Conservation (phyloP, 2,888 invertebrate genomes). For the Nemapogon koenigi region DNA sequence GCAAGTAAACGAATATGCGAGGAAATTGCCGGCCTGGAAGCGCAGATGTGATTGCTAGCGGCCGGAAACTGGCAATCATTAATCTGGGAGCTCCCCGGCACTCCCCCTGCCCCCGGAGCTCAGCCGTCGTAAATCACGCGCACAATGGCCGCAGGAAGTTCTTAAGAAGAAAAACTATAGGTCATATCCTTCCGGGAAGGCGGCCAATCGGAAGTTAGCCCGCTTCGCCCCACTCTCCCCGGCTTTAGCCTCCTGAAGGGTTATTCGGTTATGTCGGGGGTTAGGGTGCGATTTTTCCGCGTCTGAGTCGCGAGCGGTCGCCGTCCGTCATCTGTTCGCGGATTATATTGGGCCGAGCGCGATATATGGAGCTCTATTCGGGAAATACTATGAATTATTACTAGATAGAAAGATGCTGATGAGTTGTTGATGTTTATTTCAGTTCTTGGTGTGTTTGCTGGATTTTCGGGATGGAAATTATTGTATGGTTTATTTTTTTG, state of each 20-base stretch:
- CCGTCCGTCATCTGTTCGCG: slow-evolving; percentile 31
- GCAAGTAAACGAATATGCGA: slow-evolving; percentile 60
- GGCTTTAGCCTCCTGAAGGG: slow-evolving; percentile 31
- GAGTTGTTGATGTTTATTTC: too few relatives aligned
- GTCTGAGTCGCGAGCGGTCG: slow-evolving; percentile 22
- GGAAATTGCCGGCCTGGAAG: slow-evolving; percentile 46
- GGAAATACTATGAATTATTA: too few relatives aligned
- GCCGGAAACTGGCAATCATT: slow-evolving; percentile 56
- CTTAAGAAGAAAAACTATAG: slow-evolving; percentile 67
- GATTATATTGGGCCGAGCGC: slow-evolving; percentile 38
- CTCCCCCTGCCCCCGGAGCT: slow-evolving; percentile 16
- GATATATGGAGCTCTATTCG: too few relatives aligned
- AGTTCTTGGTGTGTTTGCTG: too few relatives aligned
- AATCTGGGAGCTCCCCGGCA: slow-evolving; percentile 41
- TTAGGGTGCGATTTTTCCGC: slow-evolving; percentile 39
- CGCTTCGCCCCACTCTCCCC: slow-evolving; percentile 14
- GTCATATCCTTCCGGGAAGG: slow-evolving; percentile 62
- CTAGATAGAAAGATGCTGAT: too few relatives aligned
- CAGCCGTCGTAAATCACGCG: slow-evolving; percentile 54
- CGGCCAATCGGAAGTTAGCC: slow-evolving; percentile 57
- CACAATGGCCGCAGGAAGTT: slow-evolving; percentile 61
- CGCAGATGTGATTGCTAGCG: slow-evolving; percentile 51
- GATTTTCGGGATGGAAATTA: too few relatives aligned
- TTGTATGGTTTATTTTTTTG: too few relatives aligned
- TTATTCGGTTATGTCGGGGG: slow-evolving; percentile 25